These are phyloP conservation scores for Candoia aspera DNA, from an alignment of 2,113 vertebrate species.

Conservation along the genomic window DNA sequence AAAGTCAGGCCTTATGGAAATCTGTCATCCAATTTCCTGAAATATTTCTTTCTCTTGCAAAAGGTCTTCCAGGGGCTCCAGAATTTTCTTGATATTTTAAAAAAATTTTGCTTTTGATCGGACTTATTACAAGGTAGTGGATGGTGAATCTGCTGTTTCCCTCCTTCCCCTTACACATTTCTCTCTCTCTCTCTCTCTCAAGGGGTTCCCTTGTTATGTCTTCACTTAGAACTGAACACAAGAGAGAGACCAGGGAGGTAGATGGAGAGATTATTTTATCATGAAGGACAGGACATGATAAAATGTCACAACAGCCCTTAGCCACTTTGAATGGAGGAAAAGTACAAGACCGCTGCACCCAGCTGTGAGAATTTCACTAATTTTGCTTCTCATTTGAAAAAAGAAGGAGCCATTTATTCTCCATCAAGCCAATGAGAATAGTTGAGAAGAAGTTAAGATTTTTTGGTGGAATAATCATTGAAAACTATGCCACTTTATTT, in stretches of 20 bases:
- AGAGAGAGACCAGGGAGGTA: not conserved
- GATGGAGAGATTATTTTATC: not conserved
- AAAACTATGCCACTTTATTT: not conserved
- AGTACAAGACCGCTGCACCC: not conserved
- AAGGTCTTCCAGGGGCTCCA: not conserved
- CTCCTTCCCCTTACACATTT: not conserved
- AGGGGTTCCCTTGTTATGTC: not conserved
- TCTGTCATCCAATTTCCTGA: not conserved
- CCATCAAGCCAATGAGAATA: not conserved
- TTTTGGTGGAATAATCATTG: not conserved
- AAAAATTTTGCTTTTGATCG: not conserved
- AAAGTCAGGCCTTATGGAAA: not conserved
- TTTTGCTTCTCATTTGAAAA: not conserved
- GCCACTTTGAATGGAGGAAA: not conserved
- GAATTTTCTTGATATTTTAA: not conserved
- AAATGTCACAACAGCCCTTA: not conserved
- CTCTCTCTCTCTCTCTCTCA: not conserved
- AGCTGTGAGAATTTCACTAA: not conserved
- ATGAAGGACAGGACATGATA: not conserved
- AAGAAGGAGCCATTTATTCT: not conserved
- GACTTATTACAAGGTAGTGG: not conserved
- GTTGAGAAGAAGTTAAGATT: not conserved
- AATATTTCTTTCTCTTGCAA: not conserved
- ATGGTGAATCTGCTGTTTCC: not conserved
- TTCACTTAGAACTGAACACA: not conserved